These are phyloP conservation scores for Caenorhabditis latens DNA, from an alignment of 1,140 invertebrate genomes.

Conservation along the genomic window DNA sequence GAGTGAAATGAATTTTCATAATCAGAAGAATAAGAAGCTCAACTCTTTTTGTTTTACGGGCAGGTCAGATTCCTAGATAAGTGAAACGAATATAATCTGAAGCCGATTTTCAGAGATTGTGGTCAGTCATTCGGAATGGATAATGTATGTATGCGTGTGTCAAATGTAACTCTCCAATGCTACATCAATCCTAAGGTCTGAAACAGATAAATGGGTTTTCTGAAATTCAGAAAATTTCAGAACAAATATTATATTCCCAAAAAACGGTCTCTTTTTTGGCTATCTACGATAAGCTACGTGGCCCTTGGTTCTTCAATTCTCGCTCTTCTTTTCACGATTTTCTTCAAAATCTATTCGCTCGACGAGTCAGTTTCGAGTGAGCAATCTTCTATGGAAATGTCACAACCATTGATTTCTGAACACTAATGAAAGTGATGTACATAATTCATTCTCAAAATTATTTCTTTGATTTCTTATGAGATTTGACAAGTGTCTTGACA, in stretches of 20 bases:
- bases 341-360: neutral
- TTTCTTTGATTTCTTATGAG: constrained; percentile 73
- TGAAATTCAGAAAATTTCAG: neutral
- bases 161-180: neutral
- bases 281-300: neutral
- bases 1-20: neutral
- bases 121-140: neutral
- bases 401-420: neutral
- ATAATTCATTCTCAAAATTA: neutral
- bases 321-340: neutral
- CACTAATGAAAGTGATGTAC: neutral
- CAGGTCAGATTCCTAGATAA: neutral
- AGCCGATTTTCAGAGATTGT: constrained; percentile 1
- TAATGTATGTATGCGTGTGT: neutral
- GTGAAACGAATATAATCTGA: no score
- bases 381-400: neutral
- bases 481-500: constrained; percentile 77
- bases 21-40: neutral
- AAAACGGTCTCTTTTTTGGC: neutral
- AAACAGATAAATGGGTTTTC: no score
- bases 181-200: neutral
- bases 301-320: neutral
- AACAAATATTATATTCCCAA: neutral
- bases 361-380: neutral
- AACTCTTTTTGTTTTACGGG: neutral